Conservation (phyloP, 2,113 vertebrate genomes). For the Entelurus aequoreus region DNA sequence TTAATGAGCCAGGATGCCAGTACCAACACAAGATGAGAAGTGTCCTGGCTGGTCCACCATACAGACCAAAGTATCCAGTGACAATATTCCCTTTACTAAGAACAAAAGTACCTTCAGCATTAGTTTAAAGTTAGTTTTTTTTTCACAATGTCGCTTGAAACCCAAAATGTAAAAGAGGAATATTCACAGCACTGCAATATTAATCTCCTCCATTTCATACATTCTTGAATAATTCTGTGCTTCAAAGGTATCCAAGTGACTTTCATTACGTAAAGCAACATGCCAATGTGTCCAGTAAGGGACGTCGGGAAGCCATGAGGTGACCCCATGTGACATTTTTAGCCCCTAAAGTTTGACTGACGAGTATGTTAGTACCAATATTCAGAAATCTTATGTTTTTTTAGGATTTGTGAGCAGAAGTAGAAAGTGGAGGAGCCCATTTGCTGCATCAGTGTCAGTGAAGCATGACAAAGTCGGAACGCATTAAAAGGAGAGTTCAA, state of each 20-base stretch:
- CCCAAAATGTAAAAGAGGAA: background rate
- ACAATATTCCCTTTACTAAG: no score
- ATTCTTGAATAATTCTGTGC: slow-evolving; percentile 1
- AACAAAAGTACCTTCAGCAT: background rate
- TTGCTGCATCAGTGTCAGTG: slow-evolving; percentile 25
- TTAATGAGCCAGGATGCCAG: background rate
- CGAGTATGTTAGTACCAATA: background rate
- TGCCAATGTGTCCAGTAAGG: background rate
- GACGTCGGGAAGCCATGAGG: background rate
- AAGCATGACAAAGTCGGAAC: slow-evolving; percentile 34
- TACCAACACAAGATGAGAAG: background rate
- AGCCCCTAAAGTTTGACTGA: background rate
- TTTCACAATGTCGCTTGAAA: background rate
- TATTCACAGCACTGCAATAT: slow-evolving; percentile 2
- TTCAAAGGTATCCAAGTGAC: background rate
- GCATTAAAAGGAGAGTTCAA: slow-evolving; percentile 38
- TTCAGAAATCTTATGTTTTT: slow-evolving; percentile 14
- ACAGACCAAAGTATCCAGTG: background rate
- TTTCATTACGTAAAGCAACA: slow-evolving; percentile 1
- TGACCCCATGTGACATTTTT: background rate
- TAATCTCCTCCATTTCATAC: slow-evolving; percentile 4
- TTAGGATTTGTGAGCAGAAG: slow-evolving; percentile 22
- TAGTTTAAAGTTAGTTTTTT: no score
- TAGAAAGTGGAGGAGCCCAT: slow-evolving; percentile 22
- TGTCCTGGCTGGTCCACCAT: background rate